Evolutionary conservation across 2,888 invertebrate species (phyloP).

Genomic region (Nephrotoma appendiculata): DNA sequence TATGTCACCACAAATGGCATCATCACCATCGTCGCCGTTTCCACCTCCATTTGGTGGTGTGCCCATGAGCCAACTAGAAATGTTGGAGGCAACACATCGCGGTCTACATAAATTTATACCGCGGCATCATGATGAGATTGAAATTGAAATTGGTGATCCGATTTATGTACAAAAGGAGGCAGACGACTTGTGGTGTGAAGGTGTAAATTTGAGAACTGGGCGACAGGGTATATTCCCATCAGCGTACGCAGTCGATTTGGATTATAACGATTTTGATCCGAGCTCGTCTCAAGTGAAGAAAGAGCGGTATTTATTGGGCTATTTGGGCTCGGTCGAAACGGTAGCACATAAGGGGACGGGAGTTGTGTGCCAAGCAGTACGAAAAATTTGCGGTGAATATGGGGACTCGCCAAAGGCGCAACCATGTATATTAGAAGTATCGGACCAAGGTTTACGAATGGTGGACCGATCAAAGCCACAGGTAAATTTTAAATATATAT

Average conservation of each 20-base stretch:
- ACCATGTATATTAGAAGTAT: conserved; percentile 83
- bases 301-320: conserved; percentile 79
- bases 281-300: conserved; percentile 68
- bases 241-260: conserved; percentile 93
- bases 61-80: conserved; percentile 65
- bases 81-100: conserved; percentile 87
- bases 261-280: conserved; percentile 91
- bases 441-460: conserved; percentile 91
- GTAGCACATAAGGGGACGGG: conserved; percentile 94
- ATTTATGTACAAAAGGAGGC: conserved; percentile 93
- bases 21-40: conserved; percentile 47
- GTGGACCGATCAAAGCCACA: conserved; percentile 62
- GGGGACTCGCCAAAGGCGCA: conserved; percentile 58
- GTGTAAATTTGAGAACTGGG: conserved; percentile 87
- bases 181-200: conserved; percentile 97
- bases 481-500: conserved; percentile 18
- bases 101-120: conserved; percentile 93
- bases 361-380: conserved; percentile 82
- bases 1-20: conserved; percentile 53
- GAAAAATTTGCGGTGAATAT: conserved; percentile 63
- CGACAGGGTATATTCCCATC: conserved; percentile 92
- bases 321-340: conserved; percentile 93
- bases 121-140: conserved; percentile 88
- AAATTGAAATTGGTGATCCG: conserved; percentile 94
- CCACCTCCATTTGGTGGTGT: conserved; percentile 55